Percentiles rank a stretch among this genome's conserved stretches.
Evolutionary conservation across 2,888 invertebrate genomes (phyloP).

Genomic region (Scelioninae gen. 2): DNA sequence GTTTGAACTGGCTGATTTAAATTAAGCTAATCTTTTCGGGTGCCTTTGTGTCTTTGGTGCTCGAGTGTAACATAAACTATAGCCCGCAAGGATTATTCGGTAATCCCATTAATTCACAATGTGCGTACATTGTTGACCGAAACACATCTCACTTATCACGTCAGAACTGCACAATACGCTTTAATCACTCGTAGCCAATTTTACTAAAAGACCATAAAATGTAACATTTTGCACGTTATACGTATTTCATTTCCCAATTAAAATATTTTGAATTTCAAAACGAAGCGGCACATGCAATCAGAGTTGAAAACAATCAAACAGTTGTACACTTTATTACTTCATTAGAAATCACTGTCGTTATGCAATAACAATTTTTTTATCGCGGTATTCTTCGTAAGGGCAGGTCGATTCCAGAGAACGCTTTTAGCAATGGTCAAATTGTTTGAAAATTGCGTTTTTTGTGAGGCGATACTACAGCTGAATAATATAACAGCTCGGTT

Average conservation of each 20-base stretch:
- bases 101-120: conserved; percentile 45
- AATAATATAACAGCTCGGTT: conserved; percentile 28
- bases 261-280: conserved; percentile 6
- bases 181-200: conserved; percentile 25
- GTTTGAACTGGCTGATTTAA: conserved; percentile 24
- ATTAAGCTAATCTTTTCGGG: conserved; percentile 19
- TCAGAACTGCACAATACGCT: conserved; percentile 31
- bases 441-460: conserved; percentile 26
- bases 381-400: background rate
- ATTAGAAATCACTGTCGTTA: conserved; percentile 2
- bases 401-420: background rate
- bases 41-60: conserved; percentile 16
- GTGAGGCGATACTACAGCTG: conserved; percentile 6
- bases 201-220: conserved; percentile 18
- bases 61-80: conserved; percentile 27
- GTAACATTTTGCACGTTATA: conserved; percentile 6
- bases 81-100: conserved; percentile 31
- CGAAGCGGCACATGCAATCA: background rate
- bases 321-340: background rate
- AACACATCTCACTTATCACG: conserved; percentile 39
- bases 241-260: background rate
- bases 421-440: conserved; percentile 15
- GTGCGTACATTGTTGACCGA: conserved; percentile 41
- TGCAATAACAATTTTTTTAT: conserved; percentile 6
- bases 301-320: conserved; percentile 8